These are phyloP conservation scores for Oppia nitens DNA, from an alignment of 1,140 invertebrate species.

Conservation along the genomic window DNA sequence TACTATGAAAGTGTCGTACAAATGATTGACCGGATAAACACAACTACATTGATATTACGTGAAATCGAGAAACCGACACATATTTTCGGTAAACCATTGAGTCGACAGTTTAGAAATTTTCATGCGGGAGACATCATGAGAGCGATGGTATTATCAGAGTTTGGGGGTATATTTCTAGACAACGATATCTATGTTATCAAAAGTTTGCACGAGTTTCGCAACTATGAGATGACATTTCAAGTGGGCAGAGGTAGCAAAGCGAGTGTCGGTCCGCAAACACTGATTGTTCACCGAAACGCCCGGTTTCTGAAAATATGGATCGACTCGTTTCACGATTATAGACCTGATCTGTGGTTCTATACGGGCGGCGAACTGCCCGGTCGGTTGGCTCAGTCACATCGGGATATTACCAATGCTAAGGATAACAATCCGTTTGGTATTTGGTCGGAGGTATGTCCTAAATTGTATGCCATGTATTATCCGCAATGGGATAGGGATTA, in stretches of 20 bases:
- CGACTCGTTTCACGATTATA: constrained; percentile 24
- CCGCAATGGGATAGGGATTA: no score
- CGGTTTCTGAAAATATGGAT: constrained; percentile 24
- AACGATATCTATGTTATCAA: constrained; percentile 29
- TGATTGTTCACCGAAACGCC: constrained; percentile 25
- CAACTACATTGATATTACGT: constrained; percentile 11
- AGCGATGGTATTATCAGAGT: constrained; percentile 25
- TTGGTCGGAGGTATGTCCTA: no score
- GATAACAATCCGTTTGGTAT: no score
- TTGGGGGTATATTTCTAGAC: constrained; percentile 31
- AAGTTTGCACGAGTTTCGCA: constrained; percentile 26
- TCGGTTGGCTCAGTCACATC: no score
- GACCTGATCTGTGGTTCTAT: constrained; percentile 24
- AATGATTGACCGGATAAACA: constrained; percentile 17
- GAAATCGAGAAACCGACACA: constrained; percentile 20
- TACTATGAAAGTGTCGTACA: constrained; percentile 20
- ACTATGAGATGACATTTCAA: constrained; percentile 28
- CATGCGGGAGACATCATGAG: constrained; percentile 30
- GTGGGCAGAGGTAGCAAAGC: no score
- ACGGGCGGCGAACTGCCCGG: constrained; percentile 27
- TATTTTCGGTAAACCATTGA: constrained; percentile 23
- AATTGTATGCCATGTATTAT: no score
- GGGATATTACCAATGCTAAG: no score
- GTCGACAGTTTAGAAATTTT: constrained; percentile 24
- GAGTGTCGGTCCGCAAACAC: constrained; percentile 23